Base-by-base conservation (phyloP, 35 echinoderm and acorn worm genomes). In the Apostichopus parvimensis region DNA sequence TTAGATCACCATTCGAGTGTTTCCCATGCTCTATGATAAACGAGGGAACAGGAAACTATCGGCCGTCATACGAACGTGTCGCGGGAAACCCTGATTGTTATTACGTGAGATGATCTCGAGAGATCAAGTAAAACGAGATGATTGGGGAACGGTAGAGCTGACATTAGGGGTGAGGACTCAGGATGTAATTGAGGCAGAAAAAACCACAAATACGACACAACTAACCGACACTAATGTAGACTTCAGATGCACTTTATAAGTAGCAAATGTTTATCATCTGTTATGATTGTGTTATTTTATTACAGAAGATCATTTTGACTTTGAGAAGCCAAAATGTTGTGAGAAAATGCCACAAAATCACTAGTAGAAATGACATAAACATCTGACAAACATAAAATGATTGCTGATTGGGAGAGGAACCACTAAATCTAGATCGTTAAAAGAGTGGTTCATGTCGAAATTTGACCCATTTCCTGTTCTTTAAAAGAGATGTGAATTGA, bases 151-250 rank as follows among this genome's bases (percentile, higher is more conserved):
- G 81, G 81, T 59, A 84, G 81, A 45, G 17, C 81, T 84, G 81
- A 58, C 81, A 84, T 58, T 59, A 84, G 34, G 15, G 81, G 81
- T 84, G 57, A 59, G 81, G 23, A 23, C 18, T 59, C 81, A 84
- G 81, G 81, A 84, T 84, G 81, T 84, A 60, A 84, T 84, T 59
- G 15, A 58, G 23, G 81, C 54, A 84, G 81, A 59, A 84, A 58
- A 45, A 84, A 84, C 54, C 81, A 84, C 81, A 84, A 84, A 84
- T 84, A 84, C 17, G 58, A 59, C 81, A 58, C 55, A 84, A 84
- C 11, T 59, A 84, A 84, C 57, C 17, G 18, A 58, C 81, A 22
- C 81, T 84, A 18, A 84, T 84, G 56, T 84, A 11, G 15, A 58
- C 56, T n/a, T 58, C 57, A 58, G 20, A 84, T 84, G 81, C 81